These are phyloP conservation scores for Asobara japonica DNA, from an alignment of 1,140 invertebrate species.

Conservation along the genomic window DNA sequence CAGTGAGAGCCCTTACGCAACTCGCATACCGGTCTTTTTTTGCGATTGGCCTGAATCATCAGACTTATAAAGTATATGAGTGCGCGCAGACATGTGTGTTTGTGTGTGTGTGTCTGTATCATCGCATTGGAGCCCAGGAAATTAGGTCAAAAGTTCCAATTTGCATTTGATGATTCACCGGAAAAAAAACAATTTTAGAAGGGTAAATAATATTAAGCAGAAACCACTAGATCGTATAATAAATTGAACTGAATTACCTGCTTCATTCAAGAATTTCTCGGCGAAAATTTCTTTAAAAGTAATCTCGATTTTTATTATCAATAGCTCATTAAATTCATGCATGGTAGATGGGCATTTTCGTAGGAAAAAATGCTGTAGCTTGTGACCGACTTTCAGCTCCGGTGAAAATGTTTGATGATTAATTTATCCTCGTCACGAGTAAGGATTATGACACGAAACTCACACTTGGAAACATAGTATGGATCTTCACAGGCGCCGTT, in stretches of 20 bases:
- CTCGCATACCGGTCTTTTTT: background rate
- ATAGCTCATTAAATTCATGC: background rate
- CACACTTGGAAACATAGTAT: background rate
- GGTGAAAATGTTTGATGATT: background rate
- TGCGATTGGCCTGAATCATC: background rate
- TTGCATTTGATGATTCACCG: too few species aligned
- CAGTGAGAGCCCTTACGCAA: background rate
- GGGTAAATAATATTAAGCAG: too few species aligned
- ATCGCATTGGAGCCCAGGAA: background rate
- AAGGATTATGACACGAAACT: background rate
- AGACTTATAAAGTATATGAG: background rate
- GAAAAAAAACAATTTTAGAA: too few species aligned
- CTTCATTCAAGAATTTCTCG: too few species aligned
- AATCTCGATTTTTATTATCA: background rate
- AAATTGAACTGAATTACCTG: too few species aligned
- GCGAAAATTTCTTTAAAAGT: background rate
- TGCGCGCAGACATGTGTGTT: too few species aligned
- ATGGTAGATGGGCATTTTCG: background rate
- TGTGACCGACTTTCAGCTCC: background rate
- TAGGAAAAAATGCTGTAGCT: background rate
- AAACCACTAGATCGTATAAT: too few species aligned
- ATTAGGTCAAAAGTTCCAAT: conserved; percentile 19
- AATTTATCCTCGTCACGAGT: background rate
- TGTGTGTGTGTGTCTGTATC: too few species aligned
- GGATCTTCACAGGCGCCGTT: background rate